phyloP scores from a whole-genome alignment of 1,140 invertebrate species.

The Bombus turneri region DNA sequence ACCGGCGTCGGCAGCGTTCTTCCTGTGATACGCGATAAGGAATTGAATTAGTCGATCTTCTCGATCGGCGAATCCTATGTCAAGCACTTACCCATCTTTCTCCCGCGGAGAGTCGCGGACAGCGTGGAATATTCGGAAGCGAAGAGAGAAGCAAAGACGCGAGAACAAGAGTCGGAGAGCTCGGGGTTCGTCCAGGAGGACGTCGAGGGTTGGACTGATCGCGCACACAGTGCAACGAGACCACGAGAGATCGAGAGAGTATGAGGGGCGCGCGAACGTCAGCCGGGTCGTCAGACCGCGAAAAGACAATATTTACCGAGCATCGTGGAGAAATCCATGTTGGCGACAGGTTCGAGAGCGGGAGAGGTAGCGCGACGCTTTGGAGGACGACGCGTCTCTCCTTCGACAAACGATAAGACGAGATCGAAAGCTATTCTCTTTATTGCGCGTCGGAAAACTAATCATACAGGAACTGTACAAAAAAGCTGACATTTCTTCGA shows the following conservation, averaged over 20 bases:
- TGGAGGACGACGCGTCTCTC: background rate
- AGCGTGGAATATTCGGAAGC: background rate
- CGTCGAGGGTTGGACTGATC: background rate
- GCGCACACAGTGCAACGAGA: background rate
- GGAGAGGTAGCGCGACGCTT: too few species aligned
- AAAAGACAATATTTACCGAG: conserved; percentile 62
- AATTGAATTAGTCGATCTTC: background rate
- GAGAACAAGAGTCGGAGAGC: too few species aligned
- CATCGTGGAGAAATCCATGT: conserved; percentile 17
- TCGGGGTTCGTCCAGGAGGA: background rate
- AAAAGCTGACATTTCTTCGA: conserved; percentile 5
- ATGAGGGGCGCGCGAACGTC: conserved; percentile 11
- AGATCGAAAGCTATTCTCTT: conserved; percentile 58
- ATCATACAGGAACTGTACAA: conserved; percentile 69
- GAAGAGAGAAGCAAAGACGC: background rate
- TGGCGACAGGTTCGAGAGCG: conserved; percentile 5
- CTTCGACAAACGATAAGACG: conserved; percentile 1
- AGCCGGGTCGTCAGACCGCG: conserved; percentile 54
- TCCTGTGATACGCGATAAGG: conserved; percentile 78
- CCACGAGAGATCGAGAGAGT: background rate
- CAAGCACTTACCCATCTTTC: conserved; percentile 9
- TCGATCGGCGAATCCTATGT: background rate
- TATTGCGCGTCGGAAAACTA: conserved; percentile 61
- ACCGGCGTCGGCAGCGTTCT: conserved; percentile 87
- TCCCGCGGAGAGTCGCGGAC: too few species aligned